Percentiles rank a stretch among this genome's conserved stretches.
phyloP scores from a whole-genome alignment of 2,113 vertebrate species.

The Camelus dromedarius region DNA sequence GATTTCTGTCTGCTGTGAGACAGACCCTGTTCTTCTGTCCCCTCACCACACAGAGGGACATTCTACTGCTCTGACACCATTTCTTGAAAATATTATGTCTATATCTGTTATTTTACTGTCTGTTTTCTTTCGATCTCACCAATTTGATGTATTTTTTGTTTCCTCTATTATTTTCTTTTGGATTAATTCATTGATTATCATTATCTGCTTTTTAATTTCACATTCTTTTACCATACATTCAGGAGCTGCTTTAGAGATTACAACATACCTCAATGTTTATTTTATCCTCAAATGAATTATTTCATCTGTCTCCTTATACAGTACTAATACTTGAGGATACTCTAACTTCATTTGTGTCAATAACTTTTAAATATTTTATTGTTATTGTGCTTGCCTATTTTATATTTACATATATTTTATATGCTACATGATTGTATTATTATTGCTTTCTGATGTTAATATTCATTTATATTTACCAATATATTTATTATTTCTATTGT shows the following conservation, averaged over 20 bases:
- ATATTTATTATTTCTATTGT: not conserved
- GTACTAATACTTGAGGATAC: not conserved
- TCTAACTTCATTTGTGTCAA: not conserved
- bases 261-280: not conserved
- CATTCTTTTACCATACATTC: not conserved
- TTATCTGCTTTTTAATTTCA: not conserved
- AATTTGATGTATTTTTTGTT: not conserved
- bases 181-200: not conserved
- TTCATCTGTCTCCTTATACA: not conserved
- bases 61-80: not conserved
- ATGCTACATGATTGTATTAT: not conserved
- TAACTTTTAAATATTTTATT: not conserved
- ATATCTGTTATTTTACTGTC: not conserved
- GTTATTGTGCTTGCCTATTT: not conserved
- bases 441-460: not conserved
- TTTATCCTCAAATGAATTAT: not conserved
- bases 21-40: accelerated
- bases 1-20: not conserved
- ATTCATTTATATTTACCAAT: not conserved
- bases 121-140: not conserved
- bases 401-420: not conserved
- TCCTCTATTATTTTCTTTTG: not conserved
- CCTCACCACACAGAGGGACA: not conserved
- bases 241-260: not conserved
- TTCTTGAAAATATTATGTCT: not conserved